Base-by-base conservation (phyloP, 2,113 vertebrate genomes). In the Plecturocebus donacophilus region DNA sequence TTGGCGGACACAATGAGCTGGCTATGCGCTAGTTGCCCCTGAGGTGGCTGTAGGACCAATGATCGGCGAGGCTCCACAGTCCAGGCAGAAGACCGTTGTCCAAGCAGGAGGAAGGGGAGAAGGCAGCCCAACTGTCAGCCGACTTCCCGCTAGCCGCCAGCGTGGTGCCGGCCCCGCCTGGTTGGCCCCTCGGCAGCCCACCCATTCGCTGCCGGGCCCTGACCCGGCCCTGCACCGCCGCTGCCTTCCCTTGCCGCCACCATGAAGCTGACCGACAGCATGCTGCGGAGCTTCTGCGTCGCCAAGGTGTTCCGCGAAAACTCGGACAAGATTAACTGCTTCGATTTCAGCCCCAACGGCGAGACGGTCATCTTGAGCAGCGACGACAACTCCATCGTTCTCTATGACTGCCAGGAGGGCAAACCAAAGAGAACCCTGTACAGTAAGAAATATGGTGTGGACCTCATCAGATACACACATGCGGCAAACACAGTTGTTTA, bases 261-360 rank as follows among this genome's bases (percentile, higher is more conserved):
- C 98, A 99, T 98, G 99, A 99, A 99, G 99, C 99, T 99, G 97
- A 99, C 99, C 97, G 99, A 99, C 98, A 99, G 99, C 99, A 99
- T 99, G 99, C 99, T 99, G 98, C 99, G 99, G 98, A 99, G 99
- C 98, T 99, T 99, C 98, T 99, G 99, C 97, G 99, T 99, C 93
- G 99, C 99, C 68, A 99, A 99, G 99, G 99, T 99, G 89, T 99
- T 99, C 96, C 99, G 99, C 40, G 99, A 99, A 97, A 99, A 99
- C 97, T 99, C 99, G 21, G 99, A 99, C 98, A 99, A 99, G 98
- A 99, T 99, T 77, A 99, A 99, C 97, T 99, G 99, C 97, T 99
- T 99, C 94, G 99, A 99, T 87, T 99, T 99, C 98, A 99, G 99
- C 87, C 99, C 99, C 17, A 99, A 99, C 70, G 99, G 99, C 90